phyloP scores from a whole-genome alignment of 1,140 invertebrate species.

The Parapsyche elsis region DNA sequence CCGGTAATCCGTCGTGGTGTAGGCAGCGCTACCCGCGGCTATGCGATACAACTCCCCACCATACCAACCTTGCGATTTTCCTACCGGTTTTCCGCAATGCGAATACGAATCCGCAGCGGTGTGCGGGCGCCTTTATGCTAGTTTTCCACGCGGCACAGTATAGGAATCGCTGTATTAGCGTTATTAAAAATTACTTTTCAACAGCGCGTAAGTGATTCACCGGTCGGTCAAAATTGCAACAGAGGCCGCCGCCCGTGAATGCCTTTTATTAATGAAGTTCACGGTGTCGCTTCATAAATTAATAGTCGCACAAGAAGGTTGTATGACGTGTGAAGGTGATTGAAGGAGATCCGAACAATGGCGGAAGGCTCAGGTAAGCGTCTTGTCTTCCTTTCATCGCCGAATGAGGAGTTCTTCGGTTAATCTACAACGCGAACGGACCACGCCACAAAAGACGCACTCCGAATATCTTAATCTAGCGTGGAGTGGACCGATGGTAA shows the following conservation, averaged over 20 bases:
- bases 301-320: constrained; percentile 49
- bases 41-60: too few relatives aligned
- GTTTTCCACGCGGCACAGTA: too few relatives aligned
- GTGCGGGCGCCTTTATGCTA: too few relatives aligned
- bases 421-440: constrained; percentile 19
- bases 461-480: constrained; percentile 55
- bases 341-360: constrained; percentile 52
- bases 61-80: too few relatives aligned
- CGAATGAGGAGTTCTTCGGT: constrained; percentile 24
- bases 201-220: constrained; percentile 18
- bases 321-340: constrained; percentile 45
- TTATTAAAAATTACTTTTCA: constrained; percentile 17
- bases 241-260: constrained; percentile 32
- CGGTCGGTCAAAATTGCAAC: constrained; percentile 20
- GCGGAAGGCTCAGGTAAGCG: constrained; percentile 24
- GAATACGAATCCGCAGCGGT: too few relatives aligned
- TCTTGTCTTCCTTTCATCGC: constrained; percentile 36
- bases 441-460: constrained; percentile 42
- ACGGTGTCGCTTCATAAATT: constrained; percentile 53
- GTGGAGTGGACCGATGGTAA: constrained; percentile 46
- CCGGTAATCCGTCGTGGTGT: too few relatives aligned
- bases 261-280: constrained; percentile 53
- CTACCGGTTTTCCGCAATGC: too few relatives aligned
- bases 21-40: too few relatives aligned
- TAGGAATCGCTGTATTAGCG: background rate